phyloP scores from a whole-genome alignment of 1,140 invertebrate genomes.

The Diorhabda carinulata region DNA sequence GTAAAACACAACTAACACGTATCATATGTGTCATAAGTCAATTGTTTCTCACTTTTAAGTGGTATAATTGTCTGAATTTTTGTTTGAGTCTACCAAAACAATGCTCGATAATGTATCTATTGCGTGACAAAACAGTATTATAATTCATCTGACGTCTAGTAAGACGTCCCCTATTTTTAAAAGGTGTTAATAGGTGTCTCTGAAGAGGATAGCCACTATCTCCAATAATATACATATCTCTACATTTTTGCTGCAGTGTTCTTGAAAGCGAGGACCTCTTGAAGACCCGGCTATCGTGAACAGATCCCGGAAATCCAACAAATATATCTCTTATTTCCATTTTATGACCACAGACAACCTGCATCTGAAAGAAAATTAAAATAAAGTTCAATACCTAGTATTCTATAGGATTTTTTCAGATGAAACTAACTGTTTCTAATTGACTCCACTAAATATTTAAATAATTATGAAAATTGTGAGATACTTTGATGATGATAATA shows the following conservation, averaged over 20 bases:
- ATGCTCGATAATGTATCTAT: constrained; percentile 25
- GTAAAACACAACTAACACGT: constrained; percentile 6
- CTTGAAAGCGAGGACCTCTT: constrained; percentile 23
- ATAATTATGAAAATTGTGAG: background rate
- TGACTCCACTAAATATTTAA: background rate
- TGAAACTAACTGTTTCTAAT: background rate
- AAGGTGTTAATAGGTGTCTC: constrained; percentile 22
- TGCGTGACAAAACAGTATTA: constrained; percentile 21
- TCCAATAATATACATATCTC: constrained; percentile 27
- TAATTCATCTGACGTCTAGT: constrained; percentile 19
- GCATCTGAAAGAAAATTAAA: constrained; percentile 2
- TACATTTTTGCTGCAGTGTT: constrained; percentile 29
- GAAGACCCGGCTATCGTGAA: constrained; percentile 34
- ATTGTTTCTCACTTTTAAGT: constrained; percentile 24
- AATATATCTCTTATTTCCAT: constrained; percentile 33
- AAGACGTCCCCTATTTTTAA: constrained; percentile 19
- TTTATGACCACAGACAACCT: constrained; percentile 28
- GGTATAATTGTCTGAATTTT: constrained; percentile 25
- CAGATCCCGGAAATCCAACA: constrained; percentile 33
- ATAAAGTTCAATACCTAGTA: background rate
- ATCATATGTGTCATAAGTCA: constrained; percentile 7
- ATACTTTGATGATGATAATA: background rate
- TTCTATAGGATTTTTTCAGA: background rate
- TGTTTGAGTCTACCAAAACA: constrained; percentile 28
- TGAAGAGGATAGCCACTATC: constrained; percentile 33